Base-by-base conservation (phyloP, 1,140 invertebrate species). In the Saccostrea echinata region DNA sequence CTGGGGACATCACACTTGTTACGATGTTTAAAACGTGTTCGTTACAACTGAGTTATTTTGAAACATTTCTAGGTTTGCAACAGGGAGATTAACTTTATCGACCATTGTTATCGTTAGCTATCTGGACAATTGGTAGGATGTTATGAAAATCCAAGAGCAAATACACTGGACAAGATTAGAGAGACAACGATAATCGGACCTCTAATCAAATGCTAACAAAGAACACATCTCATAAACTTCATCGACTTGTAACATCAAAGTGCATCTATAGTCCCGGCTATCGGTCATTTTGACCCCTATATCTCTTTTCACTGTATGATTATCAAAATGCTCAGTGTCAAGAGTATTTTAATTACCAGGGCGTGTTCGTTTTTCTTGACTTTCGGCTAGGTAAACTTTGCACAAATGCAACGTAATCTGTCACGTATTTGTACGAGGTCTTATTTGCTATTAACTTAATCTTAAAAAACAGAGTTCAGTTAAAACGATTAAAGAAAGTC, bases 31-130 rank as follows among this genome's bases (percentile, higher is more conserved):
- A 35, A 76, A 11, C 68, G 27, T 3, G 27, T 76, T 76, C 68
- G 27, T 76, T 76, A 76, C 68, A 76, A 76, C 68, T 76, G 24
- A 76, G 68, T 76, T 76, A 76, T 76, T 76, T 76, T 76, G 30
- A 76, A 16, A 76, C 30, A 76, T 27, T 76, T 76, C 68, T 76
- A 30, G 68, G 68, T 76, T 27, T 76, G 68, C 68, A 33, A 27
- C 68, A 76, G 68, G 27, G 68, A 76, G 68, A 76, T 76, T 76
- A 76, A 76, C 68, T 76, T 76, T 76, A 76, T 76, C 68, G 68
- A 76, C 68, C 27, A 30, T 18, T 76, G 68, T 76, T 76, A 76
- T 76, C 68, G 27, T 76, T 76, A 27, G 27, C 8, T 30, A 76
- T 76, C 68, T 30, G 68, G 68, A 76, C 68, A 76, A 76, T 76